A percentile compares a stretch with the other conserved stretches of the same genome.
phyloP scores from a whole-genome alignment of 1,140 invertebrate species.

The Apolygus lucorum region DNA sequence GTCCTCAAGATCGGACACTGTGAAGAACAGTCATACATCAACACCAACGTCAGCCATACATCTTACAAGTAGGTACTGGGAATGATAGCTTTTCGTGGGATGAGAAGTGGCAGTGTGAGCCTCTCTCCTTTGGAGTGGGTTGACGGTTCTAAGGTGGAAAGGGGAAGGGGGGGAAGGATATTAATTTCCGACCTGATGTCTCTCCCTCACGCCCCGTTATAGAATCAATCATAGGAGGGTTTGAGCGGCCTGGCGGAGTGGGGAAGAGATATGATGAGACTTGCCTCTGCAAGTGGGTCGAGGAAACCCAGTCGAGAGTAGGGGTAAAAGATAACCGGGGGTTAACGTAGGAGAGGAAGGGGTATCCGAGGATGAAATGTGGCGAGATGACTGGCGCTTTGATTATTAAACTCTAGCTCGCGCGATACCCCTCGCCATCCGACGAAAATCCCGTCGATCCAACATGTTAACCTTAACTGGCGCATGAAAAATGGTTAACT shows the following conservation, averaged over 20 bases:
- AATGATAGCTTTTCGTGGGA: too few relatives aligned
- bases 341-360: neutral
- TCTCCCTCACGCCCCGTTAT: neutral
- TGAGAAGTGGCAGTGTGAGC: too few relatives aligned
- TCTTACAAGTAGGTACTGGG: too few relatives aligned
- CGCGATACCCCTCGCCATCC: too few relatives aligned
- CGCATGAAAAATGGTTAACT: conserved; percentile 2
- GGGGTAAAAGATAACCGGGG: too few relatives aligned
- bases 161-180: neutral
- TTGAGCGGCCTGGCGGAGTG: neutral
- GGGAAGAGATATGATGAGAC: neutral
- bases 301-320: neutral
- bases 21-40: too few relatives aligned
- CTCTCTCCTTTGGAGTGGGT: too few relatives aligned
- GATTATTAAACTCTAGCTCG: neutral
- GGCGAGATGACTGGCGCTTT: neutral
- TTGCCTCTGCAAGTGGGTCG: neutral
- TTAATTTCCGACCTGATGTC: conserved; percentile 13
- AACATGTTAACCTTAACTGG: neutral
- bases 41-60: too few relatives aligned
- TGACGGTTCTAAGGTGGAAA: too few relatives aligned
- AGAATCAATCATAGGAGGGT: neutral
- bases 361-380: neutral
- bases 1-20: too few relatives aligned
- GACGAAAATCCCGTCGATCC: neutral